A percentile compares a stretch with the other conserved stretches of the same genome.
Conservation (phyloP, 2,113 vertebrate genomes). For the Chrysemys picta region DNA sequence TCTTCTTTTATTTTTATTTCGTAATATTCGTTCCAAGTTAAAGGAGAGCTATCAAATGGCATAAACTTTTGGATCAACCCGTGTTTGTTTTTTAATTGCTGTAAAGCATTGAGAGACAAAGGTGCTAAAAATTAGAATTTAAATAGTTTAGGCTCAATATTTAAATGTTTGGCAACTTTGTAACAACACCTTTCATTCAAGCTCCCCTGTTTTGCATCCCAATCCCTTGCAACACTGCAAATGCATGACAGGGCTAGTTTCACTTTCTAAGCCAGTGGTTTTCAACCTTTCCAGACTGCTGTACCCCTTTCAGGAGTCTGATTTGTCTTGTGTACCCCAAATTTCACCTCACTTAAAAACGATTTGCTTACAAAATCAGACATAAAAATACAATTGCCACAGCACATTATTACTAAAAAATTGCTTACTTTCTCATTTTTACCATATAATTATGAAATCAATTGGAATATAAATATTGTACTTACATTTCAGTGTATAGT, state of each 20-base stretch:
- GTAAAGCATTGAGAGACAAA: conserved; percentile 2
- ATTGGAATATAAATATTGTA: no score
- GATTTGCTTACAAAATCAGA: no score
- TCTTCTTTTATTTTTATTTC: conserved; percentile 6
- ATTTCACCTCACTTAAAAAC: no score
- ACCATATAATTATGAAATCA: no score
- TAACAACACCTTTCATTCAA: background rate
- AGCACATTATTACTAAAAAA: no score
- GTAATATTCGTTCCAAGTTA: background rate
- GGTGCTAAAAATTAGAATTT: conserved; percentile 52
- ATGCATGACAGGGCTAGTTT: background rate
- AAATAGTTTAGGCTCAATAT: conserved; percentile 46
- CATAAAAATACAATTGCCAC: no score
- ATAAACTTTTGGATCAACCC: background rate
- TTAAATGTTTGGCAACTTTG: background rate
- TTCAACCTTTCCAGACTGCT: no score
- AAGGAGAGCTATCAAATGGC: background rate
- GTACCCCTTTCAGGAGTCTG: no score
- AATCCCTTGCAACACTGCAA: background rate
- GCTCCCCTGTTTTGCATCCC: background rate
- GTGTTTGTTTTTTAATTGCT: conserved; percentile 14
- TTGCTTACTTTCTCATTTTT: no score
- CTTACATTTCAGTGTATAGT: no score
- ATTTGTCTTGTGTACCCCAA: no score
- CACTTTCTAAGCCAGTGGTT: background rate